Conservation (phyloP, 2,888 invertebrate species). For the Leptopilina drosophilae region DNA sequence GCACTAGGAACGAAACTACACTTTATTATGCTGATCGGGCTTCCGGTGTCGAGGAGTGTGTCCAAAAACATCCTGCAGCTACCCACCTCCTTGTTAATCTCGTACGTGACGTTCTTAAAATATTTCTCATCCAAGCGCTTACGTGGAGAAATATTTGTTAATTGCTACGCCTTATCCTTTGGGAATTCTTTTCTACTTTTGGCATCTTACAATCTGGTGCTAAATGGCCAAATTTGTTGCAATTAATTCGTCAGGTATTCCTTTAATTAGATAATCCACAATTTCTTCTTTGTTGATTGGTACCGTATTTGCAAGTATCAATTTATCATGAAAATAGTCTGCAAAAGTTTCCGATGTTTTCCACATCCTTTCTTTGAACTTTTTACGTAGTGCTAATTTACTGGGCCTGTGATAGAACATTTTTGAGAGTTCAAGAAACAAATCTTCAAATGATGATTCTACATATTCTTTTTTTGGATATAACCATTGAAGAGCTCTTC, state of each 20-base stretch:
- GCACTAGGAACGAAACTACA: no score
- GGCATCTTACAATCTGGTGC: not conserved
- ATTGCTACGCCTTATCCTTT: not conserved
- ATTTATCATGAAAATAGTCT: conserved; percentile 52
- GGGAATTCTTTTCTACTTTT: not conserved
- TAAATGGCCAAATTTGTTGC: conserved; percentile 5
- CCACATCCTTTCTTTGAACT: conserved; percentile 52
- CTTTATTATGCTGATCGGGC: no score
- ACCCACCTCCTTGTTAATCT: not conserved
- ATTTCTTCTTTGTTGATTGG: conserved; percentile 48
- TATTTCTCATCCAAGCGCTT: not conserved
- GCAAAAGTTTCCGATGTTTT: conserved; percentile 43
- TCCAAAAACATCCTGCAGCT: not conserved
- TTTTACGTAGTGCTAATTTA: conserved; percentile 41
- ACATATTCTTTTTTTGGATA: conserved; percentile 48
- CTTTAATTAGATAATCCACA: conserved; percentile 51
- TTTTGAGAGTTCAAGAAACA: conserved; percentile 28
- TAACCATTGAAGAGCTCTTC: conserved; percentile 47
- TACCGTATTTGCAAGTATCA: conserved; percentile 50
- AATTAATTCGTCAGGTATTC: conserved; percentile 44
- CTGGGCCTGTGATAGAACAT: conserved; percentile 50
- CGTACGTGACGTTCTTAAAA: not conserved
- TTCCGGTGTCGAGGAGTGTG: not conserved
- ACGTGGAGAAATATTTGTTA: not conserved
- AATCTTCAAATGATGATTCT: not conserved